These are phyloP conservation scores for Chaetophractus vellerosus DNA, from an alignment of 2,797 vertebrate species.

Conservation along the genomic window DNA sequence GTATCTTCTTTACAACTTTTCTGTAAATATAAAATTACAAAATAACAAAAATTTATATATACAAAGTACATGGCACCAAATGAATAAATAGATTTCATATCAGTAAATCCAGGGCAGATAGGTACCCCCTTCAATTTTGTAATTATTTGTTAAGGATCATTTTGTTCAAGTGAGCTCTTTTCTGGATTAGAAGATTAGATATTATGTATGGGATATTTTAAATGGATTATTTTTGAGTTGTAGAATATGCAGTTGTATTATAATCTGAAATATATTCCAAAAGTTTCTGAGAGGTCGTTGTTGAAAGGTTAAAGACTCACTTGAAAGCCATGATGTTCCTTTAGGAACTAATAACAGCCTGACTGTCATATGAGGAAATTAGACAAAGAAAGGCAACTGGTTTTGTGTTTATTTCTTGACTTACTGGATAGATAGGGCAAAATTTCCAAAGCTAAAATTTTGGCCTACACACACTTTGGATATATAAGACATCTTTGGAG, in stretches of 20 bases:
- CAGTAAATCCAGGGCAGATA: neutral
- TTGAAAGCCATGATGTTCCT: neutral
- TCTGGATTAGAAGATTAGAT: neutral
- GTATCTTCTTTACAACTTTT: neutral
- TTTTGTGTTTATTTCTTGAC: slow-evolving; percentile 65
- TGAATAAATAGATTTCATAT: neutral
- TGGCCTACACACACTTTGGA: slow-evolving; percentile 69
- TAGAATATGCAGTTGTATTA: neutral
- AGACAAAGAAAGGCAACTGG: slow-evolving; percentile 5
- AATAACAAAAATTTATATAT: neutral
- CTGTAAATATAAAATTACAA: neutral
- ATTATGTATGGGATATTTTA: neutral
- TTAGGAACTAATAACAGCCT: neutral
- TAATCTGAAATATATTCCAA: neutral
- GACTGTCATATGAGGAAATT: slow-evolving; percentile 25
- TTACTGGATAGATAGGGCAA: slow-evolving; percentile 57
- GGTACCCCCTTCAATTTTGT: neutral
- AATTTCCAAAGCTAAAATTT: slow-evolving; percentile 64
- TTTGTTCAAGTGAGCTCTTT: neutral
- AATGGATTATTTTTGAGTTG: neutral
- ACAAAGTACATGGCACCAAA: neutral
- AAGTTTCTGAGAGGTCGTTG: neutral
- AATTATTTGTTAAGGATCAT: neutral
- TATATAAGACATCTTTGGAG: slow-evolving; percentile 68
- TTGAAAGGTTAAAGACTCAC: neutral